A percentile compares a stretch with the other conserved stretches of the same genome.
These are phyloP conservation scores for Ictidomys tridecemlineatus DNA, from an alignment of 2,113 vertebrate genomes.

Conservation along the genomic window DNA sequence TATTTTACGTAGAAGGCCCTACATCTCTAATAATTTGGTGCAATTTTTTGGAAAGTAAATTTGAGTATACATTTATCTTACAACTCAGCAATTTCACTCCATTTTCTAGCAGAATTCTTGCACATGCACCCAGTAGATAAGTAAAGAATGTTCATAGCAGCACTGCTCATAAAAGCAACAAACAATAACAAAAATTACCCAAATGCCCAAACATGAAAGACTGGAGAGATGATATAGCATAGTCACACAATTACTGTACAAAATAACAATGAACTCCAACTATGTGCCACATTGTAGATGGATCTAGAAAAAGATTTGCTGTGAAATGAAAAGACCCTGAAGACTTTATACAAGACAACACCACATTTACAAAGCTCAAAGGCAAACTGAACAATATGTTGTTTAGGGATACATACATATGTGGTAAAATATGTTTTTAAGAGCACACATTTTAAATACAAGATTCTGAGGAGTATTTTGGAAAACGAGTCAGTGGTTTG, in stretches of 20 bases:
- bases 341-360: neutral
- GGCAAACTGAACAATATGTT: neutral
- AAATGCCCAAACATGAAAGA: neutral
- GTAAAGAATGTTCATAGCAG: neutral
- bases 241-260: neutral
- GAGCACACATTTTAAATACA: neutral
- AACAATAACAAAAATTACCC: neutral
- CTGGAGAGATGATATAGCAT: neutral
- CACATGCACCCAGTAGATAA: neutral
- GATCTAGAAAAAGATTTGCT: neutral
- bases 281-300: neutral
- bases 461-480: neutral
- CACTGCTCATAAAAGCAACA: neutral
- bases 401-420: neutral
- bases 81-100: neutral
- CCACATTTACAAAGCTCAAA: neutral
- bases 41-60: neutral
- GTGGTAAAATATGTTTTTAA: neutral
- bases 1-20: neutral
- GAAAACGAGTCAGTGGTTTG: neutral
- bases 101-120: neutral
- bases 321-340: neutral
- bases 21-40: neutral
- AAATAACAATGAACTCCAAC: neutral
- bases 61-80: neutral